Base-by-base conservation (phyloP, 2,888 invertebrate species). In the Aleiodes alternator region DNA sequence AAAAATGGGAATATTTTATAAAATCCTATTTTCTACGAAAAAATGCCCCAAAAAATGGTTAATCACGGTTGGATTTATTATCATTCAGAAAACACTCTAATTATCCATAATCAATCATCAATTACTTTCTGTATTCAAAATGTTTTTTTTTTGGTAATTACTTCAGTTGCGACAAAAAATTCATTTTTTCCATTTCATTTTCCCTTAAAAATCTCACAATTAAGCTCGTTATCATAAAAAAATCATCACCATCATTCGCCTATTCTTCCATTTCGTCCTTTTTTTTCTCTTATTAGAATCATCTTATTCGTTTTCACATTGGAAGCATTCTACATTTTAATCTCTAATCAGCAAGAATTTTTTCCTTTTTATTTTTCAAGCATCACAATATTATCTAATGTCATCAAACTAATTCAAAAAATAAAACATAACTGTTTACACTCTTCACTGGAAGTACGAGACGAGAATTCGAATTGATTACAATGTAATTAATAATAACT, bases 1-100 rank as follows among this genome's bases (percentile, higher is more conserved):
- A 59, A 59, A 59, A 59, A 59, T 31, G 59, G 59, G 59, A 34
- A 59, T 59, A 34, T 34, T 76, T 73, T 73, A 70, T 29, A 68
- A 76, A 69, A 73, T 66, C 50, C 72, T 72, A 61, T 66, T 61
- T 38, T 59, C 69, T 76, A 68, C 34, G 34, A 68, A 73, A 68
- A 23, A 68, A 29, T 68, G 38, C 34, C 72, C 66, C 43, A 57
- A 50, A 64, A 71, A 69, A 69, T 71, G 73, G 23, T 64, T 68
- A 31, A 71, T 50, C 29, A 72, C 51, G 53, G 68, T 48, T 68
- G 23, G 53, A 50, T 48, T 75, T 70, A 66, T 57, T 48, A 50
- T 64, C 64, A 72, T 72, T 53, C 69, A 74, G 38, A 69, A 43
- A 69, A 69, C 61, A 74, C 64, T 75, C 70, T 61, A 55, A 34